Percentiles rank a stretch among this genome's conserved stretches.
Evolutionary conservation across 2,113 vertebrate genomes (phyloP).

Genomic region (Oenanthe melanoleuca): DNA sequence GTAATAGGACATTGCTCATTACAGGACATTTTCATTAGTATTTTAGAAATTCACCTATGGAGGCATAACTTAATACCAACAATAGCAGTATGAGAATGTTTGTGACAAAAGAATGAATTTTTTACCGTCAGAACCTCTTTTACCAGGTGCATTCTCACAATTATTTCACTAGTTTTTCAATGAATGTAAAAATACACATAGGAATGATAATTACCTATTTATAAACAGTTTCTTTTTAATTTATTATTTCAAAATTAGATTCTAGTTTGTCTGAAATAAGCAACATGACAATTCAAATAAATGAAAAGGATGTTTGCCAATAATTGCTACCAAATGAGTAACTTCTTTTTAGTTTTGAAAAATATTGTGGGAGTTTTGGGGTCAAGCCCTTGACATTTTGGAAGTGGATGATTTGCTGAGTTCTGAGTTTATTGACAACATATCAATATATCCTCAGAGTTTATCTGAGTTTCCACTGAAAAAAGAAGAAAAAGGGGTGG

Average conservation of each 20-base stretch:
- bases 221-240: neutral
- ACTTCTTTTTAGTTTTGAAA: neutral
- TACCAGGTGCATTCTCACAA: neutral
- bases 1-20: neutral
- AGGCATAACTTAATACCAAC: neutral
- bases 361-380: neutral
- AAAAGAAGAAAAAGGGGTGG: accelerated
- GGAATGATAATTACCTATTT: neutral
- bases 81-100: neutral
- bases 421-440: neutral
- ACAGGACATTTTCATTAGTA: neutral
- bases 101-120: neutral
- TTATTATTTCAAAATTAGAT: neutral
- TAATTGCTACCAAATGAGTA: neutral
- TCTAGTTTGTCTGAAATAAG: neutral
- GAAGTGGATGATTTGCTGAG: neutral
- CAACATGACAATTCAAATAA: neutral
- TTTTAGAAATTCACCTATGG: neutral
- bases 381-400: neutral
- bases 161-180: neutral
- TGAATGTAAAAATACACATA: neutral
- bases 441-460: neutral
- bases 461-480: neutral
- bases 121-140: neutral
- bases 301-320: neutral